Evolutionary conservation across 2,888 invertebrate species (phyloP), one percentile per base, ranked within the genome.

Genomic region (Lysandra coridon): DNA sequence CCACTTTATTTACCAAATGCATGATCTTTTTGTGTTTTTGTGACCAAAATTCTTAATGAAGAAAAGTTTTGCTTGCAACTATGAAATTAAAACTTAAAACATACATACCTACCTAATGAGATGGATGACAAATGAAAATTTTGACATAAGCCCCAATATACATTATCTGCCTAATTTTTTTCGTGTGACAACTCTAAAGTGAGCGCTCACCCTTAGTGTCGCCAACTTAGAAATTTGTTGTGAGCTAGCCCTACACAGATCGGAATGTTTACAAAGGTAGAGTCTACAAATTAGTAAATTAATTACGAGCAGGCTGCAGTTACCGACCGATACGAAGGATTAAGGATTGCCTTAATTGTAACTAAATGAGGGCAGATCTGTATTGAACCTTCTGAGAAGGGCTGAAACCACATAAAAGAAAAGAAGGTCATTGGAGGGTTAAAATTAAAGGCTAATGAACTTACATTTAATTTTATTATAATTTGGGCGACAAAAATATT

Each of bases 221-320:
- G 23, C 6, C 23, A n/a, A 23, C 23, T 23, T 62, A 23, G 23
- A n/a, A 23, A 23, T 62, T 23, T 23, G 57, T 12, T 62, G 23
- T 62, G 23, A 62, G 23, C 62, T 62, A 23, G 1, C 62, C 23
- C n/a, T 64, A 33, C 14, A 37, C 17, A 6, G 6, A 69, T 69
- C 17, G 69, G 33, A 69, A 37, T 69, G 33, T 17, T 69, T 64
- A 64, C 64, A 64, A 30, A 69, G 10, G 30, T 30, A 30, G 30
- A 69, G 30, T 33, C 64, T 64, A 64, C 64, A 64, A 10, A 60
- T 60, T 60, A 64, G 30, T 64, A 64, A 64, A 64, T 64, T 23
- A 64, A 64, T 64, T 64, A 64, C 64, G 57, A 57, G 57, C 57
- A 14, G 1, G 57, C 14, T 17, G 33, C 33, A 69, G 37, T 69